These are phyloP conservation scores for Geotrupes spiniger DNA, from an alignment of 2,888 invertebrate species.

Conservation along the genomic window DNA sequence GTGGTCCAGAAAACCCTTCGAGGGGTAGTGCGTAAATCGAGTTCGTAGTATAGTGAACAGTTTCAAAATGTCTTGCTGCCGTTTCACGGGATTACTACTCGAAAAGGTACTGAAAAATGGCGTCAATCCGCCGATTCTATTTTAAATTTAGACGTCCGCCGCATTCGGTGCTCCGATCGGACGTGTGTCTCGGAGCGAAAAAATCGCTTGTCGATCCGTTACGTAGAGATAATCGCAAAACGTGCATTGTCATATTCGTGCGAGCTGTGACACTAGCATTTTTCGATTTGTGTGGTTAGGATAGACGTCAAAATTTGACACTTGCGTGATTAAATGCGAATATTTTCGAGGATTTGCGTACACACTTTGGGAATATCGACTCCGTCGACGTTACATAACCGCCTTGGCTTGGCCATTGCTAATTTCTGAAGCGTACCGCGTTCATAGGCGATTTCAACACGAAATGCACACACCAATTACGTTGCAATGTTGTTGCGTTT, in stretches of 20 bases:
- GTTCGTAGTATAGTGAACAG: slow-evolving; percentile 44
- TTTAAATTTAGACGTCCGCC: slow-evolving; percentile 47
- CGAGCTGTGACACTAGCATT: slow-evolving; percentile 20
- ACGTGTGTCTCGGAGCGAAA: slow-evolving; percentile 1
- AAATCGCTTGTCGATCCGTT: slow-evolving; percentile 29
- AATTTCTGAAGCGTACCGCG: no score
- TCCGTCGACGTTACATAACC: no score
- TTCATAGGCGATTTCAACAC: no score
- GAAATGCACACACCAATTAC: no score
- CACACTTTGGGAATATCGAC: neutral
- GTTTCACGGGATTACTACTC: slow-evolving; percentile 42
- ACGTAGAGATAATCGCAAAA: slow-evolving; percentile 21
- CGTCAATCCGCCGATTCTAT: slow-evolving; percentile 48
- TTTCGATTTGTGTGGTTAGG: slow-evolving; percentile 31
- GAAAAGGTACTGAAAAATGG: slow-evolving; percentile 53
- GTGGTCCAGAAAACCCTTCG: slow-evolving; percentile 50
- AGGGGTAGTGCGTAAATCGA: slow-evolving; percentile 35
- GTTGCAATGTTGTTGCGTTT: no score
- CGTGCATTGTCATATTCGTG: slow-evolving; percentile 23
- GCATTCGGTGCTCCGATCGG: slow-evolving; percentile 13
- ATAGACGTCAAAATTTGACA: slow-evolving; percentile 27
- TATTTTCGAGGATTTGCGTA: neutral
- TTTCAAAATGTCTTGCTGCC: slow-evolving; percentile 46
- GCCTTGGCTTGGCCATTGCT: no score
- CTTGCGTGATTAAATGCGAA: slow-evolving; percentile 2